phyloP scores from a whole-genome alignment of 2,797 vertebrate species.

The Lagocephalus sceleratus region DNA sequence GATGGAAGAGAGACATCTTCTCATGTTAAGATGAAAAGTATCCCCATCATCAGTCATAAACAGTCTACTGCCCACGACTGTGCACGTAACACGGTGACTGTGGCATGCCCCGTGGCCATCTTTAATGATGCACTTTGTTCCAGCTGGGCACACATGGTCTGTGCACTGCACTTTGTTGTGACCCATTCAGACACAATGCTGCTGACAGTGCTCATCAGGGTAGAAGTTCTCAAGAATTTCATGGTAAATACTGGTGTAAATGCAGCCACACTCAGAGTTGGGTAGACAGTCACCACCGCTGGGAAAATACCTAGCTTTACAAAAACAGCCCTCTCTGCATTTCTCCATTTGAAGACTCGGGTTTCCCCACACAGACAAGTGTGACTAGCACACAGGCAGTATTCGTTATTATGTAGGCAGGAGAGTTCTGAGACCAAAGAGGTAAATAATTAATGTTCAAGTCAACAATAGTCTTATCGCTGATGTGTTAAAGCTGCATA shows the following conservation, averaged over 20 bases:
- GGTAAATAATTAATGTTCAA: too few relatives aligned
- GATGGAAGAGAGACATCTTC: constrained; percentile 42
- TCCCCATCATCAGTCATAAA: constrained; percentile 40
- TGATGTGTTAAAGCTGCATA: too few relatives aligned
- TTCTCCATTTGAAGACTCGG: constrained; percentile 11
- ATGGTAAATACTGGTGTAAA: constrained; percentile 46
- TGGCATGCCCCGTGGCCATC: constrained; percentile 61
- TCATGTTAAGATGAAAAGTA: constrained; percentile 45
- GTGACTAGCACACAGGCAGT: constrained; percentile 38
- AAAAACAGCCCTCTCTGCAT: constrained; percentile 45
- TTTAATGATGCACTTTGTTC: constrained; percentile 50
- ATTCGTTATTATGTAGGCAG: constrained; percentile 35
- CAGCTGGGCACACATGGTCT: constrained; percentile 30
- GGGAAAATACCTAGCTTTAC: constrained; percentile 27
- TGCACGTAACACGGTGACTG: constrained; percentile 40
- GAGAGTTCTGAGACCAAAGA: too few relatives aligned
- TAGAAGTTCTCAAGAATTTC: constrained; percentile 33
- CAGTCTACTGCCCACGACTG: constrained; percentile 38
- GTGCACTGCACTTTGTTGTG: constrained; percentile 37
- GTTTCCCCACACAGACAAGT: constrained; percentile 22
- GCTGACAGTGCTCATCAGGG: constrained; percentile 36
- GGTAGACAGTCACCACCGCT: constrained; percentile 22
- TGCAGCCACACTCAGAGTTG: constrained; percentile 30
- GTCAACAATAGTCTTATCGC: too few relatives aligned
- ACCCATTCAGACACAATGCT: constrained; percentile 13